Evolutionary conservation across 2,113 vertebrate genomes (phyloP).

Genomic region (Rhipidura dahli): DNA sequence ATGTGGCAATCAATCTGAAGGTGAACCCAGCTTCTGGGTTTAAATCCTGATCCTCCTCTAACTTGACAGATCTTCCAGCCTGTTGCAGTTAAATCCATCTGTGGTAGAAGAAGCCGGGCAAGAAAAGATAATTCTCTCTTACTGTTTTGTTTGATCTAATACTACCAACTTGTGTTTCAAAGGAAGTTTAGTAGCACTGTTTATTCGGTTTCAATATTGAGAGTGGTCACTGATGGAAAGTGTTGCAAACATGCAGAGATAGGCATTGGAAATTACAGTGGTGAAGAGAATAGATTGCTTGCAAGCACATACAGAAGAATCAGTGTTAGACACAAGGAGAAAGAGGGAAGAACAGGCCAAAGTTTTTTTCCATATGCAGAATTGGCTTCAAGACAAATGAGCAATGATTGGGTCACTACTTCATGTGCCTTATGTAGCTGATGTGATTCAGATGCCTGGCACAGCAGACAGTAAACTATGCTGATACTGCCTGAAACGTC

Average conservation of each 20-base stretch:
- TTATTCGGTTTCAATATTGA: neutral
- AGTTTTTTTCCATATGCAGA: neutral
- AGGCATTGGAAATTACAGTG: neutral
- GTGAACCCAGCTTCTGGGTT: neutral
- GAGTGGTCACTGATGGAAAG: neutral
- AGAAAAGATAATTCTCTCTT: neutral
- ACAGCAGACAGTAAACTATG: constrained; percentile 21
- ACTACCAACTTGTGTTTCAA: neutral
- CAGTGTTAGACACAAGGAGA: neutral
- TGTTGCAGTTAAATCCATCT: neutral
- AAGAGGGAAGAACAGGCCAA: neutral
- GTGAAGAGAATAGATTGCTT: neutral
- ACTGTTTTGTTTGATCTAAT: neutral
- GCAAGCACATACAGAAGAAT: neutral
- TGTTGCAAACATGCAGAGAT: neutral
- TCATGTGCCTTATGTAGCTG: neutral
- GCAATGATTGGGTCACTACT: neutral
- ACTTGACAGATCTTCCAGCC: neutral
- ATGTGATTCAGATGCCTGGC: constrained; percentile 25
- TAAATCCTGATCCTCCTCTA: neutral
- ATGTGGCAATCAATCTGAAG: neutral
- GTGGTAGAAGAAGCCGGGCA: neutral
- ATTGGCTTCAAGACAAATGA: constrained; percentile 5
- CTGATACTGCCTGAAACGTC: constrained; percentile 39
- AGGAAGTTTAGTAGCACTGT: neutral